These are phyloP conservation scores for Phalacrocorax aristotelis DNA, from an alignment of 2,113 vertebrate genomes.

Conservation along the genomic window DNA sequence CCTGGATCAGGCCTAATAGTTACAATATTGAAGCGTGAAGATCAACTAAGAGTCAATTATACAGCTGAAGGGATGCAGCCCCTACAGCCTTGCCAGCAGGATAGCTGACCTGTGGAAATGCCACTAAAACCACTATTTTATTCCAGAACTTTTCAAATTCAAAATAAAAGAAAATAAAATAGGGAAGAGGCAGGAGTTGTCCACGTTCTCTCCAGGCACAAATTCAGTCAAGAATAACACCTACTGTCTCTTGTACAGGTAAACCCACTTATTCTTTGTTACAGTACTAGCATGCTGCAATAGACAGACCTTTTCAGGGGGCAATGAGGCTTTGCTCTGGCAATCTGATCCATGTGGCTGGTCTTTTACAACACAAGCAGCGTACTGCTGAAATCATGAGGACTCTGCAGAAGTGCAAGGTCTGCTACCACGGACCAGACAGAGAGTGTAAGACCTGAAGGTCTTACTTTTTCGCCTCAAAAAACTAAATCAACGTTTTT, in stretches of 20 bases:
- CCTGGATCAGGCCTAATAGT: constrained; percentile 4
- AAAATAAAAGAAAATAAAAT: neutral
- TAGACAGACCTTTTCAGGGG: neutral
- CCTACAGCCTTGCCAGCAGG: neutral
- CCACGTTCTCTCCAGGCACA: neutral
- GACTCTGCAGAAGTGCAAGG: neutral
- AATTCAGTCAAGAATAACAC: neutral
- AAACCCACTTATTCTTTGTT: neutral
- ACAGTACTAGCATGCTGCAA: neutral
- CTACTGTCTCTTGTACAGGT: neutral
- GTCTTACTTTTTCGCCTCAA: neutral
- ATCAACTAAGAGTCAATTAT: neutral
- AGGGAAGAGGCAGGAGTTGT: neutral
- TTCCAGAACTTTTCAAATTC: neutral
- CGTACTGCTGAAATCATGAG: neutral
- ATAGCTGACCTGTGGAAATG: neutral
- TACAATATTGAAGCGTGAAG: neutral
- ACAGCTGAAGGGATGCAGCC: neutral
- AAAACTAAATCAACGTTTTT: neutral
- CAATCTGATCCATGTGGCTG: neutral
- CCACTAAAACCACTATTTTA: neutral
- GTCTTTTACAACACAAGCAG: neutral
- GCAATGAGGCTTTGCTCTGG: neutral
- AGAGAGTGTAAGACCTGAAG: neutral
- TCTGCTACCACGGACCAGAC: neutral